Evolutionary conservation across 2,888 invertebrate species (phyloP).

Genomic region (Chouioia cunea): DNA sequence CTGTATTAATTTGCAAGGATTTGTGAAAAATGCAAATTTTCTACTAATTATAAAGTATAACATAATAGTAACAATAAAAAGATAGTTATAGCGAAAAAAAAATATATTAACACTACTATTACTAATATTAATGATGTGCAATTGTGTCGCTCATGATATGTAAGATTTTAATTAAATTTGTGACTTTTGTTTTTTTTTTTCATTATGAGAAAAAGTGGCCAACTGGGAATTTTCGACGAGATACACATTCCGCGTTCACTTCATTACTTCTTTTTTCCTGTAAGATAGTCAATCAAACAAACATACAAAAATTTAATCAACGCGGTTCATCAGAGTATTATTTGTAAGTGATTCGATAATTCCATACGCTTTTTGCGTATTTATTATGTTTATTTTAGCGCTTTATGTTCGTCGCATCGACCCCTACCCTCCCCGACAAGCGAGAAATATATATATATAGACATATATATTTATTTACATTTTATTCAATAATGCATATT

Average conservation of each 20-base stretch:
- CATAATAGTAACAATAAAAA: slow-evolving; percentile 25
- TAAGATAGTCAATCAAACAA: slow-evolving; percentile 45
- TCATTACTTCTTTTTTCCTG: slow-evolving; percentile 22
- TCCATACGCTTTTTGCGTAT: slow-evolving; percentile 36
- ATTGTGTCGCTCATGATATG: slow-evolving; percentile 37
- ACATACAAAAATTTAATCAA: slow-evolving; percentile 28
- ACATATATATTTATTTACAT: slow-evolving; percentile 44
- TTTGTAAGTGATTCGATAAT: slow-evolving; percentile 37
- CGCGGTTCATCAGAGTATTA: slow-evolving; percentile 45
- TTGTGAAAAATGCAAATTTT: neutral
- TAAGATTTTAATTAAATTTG: slow-evolving; percentile 36
- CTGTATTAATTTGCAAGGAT: neutral
- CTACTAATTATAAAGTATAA: slow-evolving; percentile 14
- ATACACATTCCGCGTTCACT: slow-evolving; percentile 41
- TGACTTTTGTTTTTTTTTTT: slow-evolving; percentile 39
- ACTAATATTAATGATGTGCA: slow-evolving; percentile 41
- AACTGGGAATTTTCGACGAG: slow-evolving; percentile 48
- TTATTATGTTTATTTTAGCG: slow-evolving; percentile 37
- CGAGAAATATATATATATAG: slow-evolving; percentile 31
- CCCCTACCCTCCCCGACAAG: slow-evolving; percentile 40
- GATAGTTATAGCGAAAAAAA: slow-evolving; percentile 26
- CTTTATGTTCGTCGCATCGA: slow-evolving; percentile 45
- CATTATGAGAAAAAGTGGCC: slow-evolving; percentile 28
- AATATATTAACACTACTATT: slow-evolving; percentile 31
- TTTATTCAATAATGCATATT: slow-evolving; percentile 30